These are phyloP conservation scores for Mormoops blainvillei DNA, from an alignment of 2,113 vertebrate species.

Conservation along the genomic window DNA sequence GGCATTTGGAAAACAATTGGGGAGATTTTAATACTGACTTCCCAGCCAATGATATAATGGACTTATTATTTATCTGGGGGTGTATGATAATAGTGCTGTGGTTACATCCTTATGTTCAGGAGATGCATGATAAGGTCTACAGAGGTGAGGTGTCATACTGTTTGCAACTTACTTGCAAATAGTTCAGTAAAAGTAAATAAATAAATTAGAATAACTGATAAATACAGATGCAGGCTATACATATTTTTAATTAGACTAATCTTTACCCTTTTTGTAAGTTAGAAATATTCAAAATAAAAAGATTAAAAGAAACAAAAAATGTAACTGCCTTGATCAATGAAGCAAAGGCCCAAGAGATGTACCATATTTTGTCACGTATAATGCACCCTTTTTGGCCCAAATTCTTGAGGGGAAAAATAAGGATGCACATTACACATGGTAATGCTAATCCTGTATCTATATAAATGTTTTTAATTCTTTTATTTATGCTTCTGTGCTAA, in stretches of 20 bases:
- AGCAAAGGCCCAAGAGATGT: background rate
- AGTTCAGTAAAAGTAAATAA: background rate
- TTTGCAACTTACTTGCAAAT: background rate
- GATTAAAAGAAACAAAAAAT: background rate
- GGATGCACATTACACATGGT: no score
- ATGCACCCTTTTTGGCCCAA: no score
- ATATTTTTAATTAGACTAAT: background rate
- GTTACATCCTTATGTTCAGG: background rate
- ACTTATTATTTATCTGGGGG: background rate
- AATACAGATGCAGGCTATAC: background rate
- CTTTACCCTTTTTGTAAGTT: background rate
- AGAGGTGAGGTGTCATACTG: background rate
- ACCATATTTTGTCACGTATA: no score
- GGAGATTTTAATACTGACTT: background rate
- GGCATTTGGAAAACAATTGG: background rate
- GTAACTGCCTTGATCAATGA: background rate
- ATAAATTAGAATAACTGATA: background rate
- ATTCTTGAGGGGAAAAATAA: no score
- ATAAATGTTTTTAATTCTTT: no score
- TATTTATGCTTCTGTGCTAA: no score
- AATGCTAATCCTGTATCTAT: no score
- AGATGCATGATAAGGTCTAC: background rate
- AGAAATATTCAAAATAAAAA: background rate
- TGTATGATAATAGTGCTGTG: background rate
- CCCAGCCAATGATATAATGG: background rate